A percentile compares a stretch with the other conserved stretches of the same genome.
These are phyloP conservation scores for Penaeus indicus DNA, from an alignment of 1,140 invertebrate genomes.

Conservation along the genomic window DNA sequence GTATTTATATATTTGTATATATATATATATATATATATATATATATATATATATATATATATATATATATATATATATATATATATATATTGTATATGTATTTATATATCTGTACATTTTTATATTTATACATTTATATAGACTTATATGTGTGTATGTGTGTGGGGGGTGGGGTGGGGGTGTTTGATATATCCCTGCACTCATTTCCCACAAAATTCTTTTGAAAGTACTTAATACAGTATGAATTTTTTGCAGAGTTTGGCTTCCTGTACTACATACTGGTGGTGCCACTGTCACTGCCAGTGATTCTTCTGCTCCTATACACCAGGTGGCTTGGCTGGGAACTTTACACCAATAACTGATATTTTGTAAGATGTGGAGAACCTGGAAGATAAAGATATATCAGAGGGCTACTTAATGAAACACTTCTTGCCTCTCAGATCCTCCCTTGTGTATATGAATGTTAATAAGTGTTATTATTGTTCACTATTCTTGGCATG, in stretches of 20 bases:
- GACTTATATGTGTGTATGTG: background rate
- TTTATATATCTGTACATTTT: background rate
- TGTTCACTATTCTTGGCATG: too few relatives aligned
- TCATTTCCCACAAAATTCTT: background rate
- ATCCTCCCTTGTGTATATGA: too few relatives aligned
- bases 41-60: too few relatives aligned
- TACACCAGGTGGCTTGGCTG: slow-evolving; percentile 54
- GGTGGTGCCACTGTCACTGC: slow-evolving; percentile 53
- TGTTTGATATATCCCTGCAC: too few relatives aligned
- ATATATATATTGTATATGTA: background rate
- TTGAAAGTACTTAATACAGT: too few relatives aligned
- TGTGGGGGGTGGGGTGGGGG: too few relatives aligned
- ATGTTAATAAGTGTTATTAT: too few relatives aligned
- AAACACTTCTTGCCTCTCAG: background rate
- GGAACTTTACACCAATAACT: slow-evolving; percentile 55
- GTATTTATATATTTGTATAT: background rate
- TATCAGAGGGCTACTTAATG: background rate
- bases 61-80: slow-evolving; percentile 10
- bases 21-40: too few relatives aligned
- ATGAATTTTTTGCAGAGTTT: slow-evolving; percentile 33
- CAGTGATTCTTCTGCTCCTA: slow-evolving; percentile 40
- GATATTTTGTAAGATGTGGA: background rate
- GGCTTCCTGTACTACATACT: slow-evolving; percentile 34
- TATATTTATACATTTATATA: background rate
- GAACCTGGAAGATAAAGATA: background rate